Percentiles rank a stretch among this genome's conserved stretches.
Conservation (phyloP, 2,797 vertebrate genomes). For the Sebastes steindachneri region DNA sequence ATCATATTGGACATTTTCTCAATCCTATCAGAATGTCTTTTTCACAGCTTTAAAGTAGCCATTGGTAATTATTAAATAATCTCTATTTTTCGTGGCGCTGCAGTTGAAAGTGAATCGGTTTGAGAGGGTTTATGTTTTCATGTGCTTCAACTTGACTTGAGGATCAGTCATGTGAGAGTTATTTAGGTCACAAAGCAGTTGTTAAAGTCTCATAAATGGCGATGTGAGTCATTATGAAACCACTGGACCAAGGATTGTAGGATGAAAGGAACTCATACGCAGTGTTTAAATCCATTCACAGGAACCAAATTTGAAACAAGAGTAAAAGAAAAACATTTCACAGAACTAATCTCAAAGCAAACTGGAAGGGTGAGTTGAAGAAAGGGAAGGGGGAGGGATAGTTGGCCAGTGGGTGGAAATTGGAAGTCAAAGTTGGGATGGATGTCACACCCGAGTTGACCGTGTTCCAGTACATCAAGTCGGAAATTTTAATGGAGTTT, state of each 20-base stretch:
- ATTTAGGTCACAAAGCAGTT: slow-evolving; percentile 10
- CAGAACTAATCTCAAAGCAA: not conserved
- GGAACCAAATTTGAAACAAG: not conserved
- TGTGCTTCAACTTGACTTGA: not conserved
- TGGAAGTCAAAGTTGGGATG: too few species aligned
- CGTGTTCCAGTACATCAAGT: too few species aligned
- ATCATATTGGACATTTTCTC: not conserved
- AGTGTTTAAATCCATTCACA: not conserved
- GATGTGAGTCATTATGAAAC: not conserved
- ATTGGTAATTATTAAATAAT: not conserved
- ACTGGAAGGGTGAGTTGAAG: not conserved
- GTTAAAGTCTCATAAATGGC: not conserved
- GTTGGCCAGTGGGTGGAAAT: not conserved
- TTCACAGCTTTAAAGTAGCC: not conserved
- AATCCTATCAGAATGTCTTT: not conserved
- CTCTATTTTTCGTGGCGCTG: not conserved
- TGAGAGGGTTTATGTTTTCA: not conserved
- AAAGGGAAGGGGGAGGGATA: too few species aligned
- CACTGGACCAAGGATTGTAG: not conserved
- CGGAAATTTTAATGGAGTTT: too few species aligned
- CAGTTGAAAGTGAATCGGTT: not conserved
- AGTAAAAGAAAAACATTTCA: not conserved
- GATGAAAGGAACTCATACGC: not conserved
- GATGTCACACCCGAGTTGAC: too few species aligned
- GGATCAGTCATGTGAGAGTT: slow-evolving; percentile 14